phyloP scores from a whole-genome alignment of 1,140 invertebrate genomes.

The Dryas iulia region DNA sequence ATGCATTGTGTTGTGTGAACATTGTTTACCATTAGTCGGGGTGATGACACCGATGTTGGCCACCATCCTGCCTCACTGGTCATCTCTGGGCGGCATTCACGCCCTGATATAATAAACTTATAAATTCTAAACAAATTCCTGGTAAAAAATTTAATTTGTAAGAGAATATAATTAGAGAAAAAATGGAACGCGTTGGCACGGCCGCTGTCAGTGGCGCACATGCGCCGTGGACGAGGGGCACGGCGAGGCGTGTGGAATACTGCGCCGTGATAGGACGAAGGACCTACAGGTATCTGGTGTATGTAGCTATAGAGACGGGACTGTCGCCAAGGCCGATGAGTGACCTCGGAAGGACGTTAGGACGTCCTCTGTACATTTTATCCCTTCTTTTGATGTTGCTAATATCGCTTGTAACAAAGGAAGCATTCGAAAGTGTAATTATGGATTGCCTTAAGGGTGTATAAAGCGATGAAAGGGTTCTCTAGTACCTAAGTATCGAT shows the following conservation, averaged over 20 bases:
- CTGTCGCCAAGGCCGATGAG: conserved; percentile 60
- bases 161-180: conserved; percentile 36
- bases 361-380: conserved; percentile 3
- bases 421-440: neutral
- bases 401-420: neutral
- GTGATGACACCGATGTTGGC: conserved; percentile 66
- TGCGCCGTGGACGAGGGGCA: conserved; percentile 60
- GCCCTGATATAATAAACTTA: neutral
- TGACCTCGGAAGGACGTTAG: conserved; percentile 39
- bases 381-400: conserved; percentile 7
- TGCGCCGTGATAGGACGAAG: conserved; percentile 66
- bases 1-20: conserved; percentile 27
- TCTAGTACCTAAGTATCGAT: neutral
- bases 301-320: conserved; percentile 36
- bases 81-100: conserved; percentile 46
- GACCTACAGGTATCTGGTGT: conserved; percentile 45
- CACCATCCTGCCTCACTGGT: conserved; percentile 63
- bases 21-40: conserved; percentile 68
- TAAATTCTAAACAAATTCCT: neutral
- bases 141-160: conserved; percentile 6
- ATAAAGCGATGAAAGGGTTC: neutral
- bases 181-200: conserved; percentile 62
- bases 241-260: conserved; percentile 64
- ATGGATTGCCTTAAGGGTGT: neutral
- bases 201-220: conserved; percentile 60